A percentile compares a stretch with the other conserved stretches of the same genome.
These are phyloP conservation scores for Caenorhabditis panamensis DNA, from an alignment of 2,888 invertebrate genomes.

Conservation along the genomic window DNA sequence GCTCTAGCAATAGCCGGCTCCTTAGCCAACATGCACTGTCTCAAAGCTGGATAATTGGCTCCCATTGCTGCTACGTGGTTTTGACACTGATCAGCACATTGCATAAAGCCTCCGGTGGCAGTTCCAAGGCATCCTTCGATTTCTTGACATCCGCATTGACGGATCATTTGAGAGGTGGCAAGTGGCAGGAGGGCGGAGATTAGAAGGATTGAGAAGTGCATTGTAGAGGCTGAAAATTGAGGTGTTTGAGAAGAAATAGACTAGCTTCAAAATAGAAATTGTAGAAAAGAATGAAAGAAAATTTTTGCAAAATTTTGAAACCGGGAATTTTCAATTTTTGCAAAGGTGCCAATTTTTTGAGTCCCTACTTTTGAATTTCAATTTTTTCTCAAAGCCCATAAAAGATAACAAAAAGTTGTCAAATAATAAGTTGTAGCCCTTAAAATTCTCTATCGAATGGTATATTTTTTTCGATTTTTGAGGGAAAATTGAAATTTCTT, in stretches of 20 bases:
- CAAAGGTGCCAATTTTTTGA: too few species aligned
- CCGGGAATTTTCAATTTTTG: too few species aligned
- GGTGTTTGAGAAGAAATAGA: neutral
- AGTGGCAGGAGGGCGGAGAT: slow-evolving; percentile 12
- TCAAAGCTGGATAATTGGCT: slow-evolving; percentile 72
- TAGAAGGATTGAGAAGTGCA: slow-evolving; percentile 26
- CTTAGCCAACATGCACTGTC: slow-evolving; percentile 71
- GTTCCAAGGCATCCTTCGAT: slow-evolving; percentile 67
- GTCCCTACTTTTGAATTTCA: too few species aligned
- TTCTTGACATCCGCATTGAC: slow-evolving; percentile 75
- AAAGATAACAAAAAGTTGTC: too few species aligned
- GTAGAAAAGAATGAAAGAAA: too few species aligned
- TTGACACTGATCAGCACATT: slow-evolving; percentile 78
- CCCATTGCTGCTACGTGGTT: slow-evolving; percentile 76
- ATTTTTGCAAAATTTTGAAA: too few species aligned
- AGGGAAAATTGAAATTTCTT: too few species aligned
- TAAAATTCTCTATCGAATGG: too few species aligned
- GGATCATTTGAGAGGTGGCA: slow-evolving; percentile 69
- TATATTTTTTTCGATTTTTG: too few species aligned
- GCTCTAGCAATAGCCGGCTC: slow-evolving; percentile 69
- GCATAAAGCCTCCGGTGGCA: slow-evolving; percentile 67
- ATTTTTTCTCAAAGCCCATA: too few species aligned
- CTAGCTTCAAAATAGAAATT: too few species aligned
- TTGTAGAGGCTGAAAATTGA: neutral
- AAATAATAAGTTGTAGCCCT: too few species aligned